Conservation (phyloP, 2,797 vertebrate species). For the Oryzias dopingdopingensis region DNA sequence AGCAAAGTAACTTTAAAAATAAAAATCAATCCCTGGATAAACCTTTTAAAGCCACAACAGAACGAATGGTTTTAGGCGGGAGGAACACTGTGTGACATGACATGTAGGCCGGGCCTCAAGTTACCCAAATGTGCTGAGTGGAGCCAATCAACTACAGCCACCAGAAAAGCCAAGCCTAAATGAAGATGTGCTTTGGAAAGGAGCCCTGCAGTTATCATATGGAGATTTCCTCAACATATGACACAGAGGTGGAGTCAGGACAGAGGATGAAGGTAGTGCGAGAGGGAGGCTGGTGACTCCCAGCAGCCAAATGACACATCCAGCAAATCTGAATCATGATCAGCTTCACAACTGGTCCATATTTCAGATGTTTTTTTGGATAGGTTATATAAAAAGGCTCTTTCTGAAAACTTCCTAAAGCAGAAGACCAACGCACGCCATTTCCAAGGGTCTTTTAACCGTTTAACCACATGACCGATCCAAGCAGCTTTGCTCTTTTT, state of each 20-base stretch:
- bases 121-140: constrained; percentile 43
- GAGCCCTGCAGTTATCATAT: constrained; percentile 21
- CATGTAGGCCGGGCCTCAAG: constrained; percentile 26
- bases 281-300: constrained; percentile 29
- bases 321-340: constrained; percentile 29
- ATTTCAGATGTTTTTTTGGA: constrained; percentile 64
- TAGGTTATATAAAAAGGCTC: constrained; percentile 72
- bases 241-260: constrained; percentile 23
- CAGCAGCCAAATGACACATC: constrained; percentile 22
- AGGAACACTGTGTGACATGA: constrained; percentile 29
- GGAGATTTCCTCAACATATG: constrained; percentile 4
- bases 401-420: constrained; percentile 62
- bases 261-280: constrained; percentile 30
- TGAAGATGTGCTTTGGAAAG: constrained; percentile 27
- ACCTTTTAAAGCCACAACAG: constrained; percentile 47
- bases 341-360: constrained; percentile 35
- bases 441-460: constrained; percentile 36
- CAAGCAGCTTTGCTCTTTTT: constrained; percentile 11
- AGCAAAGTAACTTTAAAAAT: constrained; percentile 34
- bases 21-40: constrained; percentile 47
- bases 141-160: constrained; percentile 48
- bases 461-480: constrained; percentile 28
- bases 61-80: constrained; percentile 36
- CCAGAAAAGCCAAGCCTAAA: constrained; percentile 43
- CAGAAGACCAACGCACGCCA: constrained; percentile 61